These are phyloP conservation scores for Eretmocerus hayati DNA, from an alignment of 2,888 invertebrate species.

Conservation along the genomic window DNA sequence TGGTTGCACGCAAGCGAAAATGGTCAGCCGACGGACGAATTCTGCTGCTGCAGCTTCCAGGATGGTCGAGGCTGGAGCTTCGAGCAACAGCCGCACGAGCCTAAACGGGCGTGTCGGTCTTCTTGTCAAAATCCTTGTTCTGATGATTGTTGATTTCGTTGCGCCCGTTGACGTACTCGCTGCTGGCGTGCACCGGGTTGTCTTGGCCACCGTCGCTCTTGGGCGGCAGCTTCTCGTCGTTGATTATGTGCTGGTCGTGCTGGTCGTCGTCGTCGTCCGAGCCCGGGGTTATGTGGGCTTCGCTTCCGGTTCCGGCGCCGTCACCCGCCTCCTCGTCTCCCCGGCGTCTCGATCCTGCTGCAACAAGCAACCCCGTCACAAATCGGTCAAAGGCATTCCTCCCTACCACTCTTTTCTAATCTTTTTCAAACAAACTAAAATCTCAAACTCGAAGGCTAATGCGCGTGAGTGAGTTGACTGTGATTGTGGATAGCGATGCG, in stretches of 20 bases:
- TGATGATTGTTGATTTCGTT: constrained; percentile 48
- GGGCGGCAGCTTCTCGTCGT: constrained; percentile 40
- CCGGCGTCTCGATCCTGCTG: constrained; percentile 47
- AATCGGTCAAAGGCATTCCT: constrained; percentile 22
- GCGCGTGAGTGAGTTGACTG: too few relatives aligned
- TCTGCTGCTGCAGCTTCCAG: too few relatives aligned
- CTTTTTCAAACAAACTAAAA: too few relatives aligned
- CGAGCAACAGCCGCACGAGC: too few relatives aligned
- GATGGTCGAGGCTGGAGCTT: too few relatives aligned
- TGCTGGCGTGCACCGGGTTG: constrained; percentile 50
- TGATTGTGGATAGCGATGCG: too few relatives aligned
- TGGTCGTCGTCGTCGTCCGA: constrained; percentile 40
- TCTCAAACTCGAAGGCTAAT: too few relatives aligned
- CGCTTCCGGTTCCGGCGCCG: constrained; percentile 55
- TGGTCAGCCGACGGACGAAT: too few relatives aligned
- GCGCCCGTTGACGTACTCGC: constrained; percentile 56
- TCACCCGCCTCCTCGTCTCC: constrained; percentile 54
- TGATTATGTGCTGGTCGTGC: constrained; percentile 43
- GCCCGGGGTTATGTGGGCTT: constrained; percentile 56
- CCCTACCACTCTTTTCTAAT: constrained; percentile 3
- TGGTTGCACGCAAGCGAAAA: too few relatives aligned
- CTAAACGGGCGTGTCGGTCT: constrained; percentile 55
- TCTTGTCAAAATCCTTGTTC: constrained; percentile 47
- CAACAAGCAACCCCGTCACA: constrained; percentile 47
- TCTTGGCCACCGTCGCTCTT: constrained; percentile 38